These are phyloP conservation scores for Drosophila parabipectinata DNA, from an alignment of 1,140 invertebrate genomes.

Conservation along the genomic window DNA sequence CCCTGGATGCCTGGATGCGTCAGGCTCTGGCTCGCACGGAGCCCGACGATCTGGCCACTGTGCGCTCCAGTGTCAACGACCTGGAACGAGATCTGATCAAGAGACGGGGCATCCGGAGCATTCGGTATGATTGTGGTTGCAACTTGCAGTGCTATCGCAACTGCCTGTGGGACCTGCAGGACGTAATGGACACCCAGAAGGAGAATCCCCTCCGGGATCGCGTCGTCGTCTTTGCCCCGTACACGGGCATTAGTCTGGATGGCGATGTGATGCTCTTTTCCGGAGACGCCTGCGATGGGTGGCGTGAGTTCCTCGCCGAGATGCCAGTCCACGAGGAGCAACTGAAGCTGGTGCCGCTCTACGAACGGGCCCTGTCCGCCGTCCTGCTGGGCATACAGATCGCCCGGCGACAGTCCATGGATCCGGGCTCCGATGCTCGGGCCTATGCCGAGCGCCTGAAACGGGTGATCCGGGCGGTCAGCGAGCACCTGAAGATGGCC, in stretches of 20 bases:
- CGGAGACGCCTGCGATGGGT: slow-evolving; percentile 94
- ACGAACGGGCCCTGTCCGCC: slow-evolving; percentile 92
- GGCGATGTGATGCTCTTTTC: slow-evolving; percentile 94
- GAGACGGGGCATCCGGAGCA: slow-evolving; percentile 85
- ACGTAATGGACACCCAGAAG: slow-evolving; percentile 86
- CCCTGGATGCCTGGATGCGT: slow-evolving; percentile 85
- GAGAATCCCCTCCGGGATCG: slow-evolving; percentile 87
- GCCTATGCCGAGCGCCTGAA: slow-evolving; percentile 92
- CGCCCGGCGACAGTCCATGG: slow-evolving; percentile 94
- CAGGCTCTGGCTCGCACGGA: slow-evolving; percentile 62
- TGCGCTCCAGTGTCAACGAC: slow-evolving; percentile 87
- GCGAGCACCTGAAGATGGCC: slow-evolving; percentile 88
- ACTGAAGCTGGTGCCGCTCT: slow-evolving; percentile 89
- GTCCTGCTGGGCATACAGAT: slow-evolving; percentile 92
- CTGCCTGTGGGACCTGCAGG: slow-evolving; percentile 86
- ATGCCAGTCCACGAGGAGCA: slow-evolving; percentile 90
- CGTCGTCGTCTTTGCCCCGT: slow-evolving; percentile 91
- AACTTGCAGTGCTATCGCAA: slow-evolving; percentile 93
- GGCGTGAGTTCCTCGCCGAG: slow-evolving; percentile 93
- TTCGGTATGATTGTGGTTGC: slow-evolving; percentile 93
- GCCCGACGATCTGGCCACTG: slow-evolving; percentile 84
- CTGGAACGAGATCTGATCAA: slow-evolving; percentile 85
- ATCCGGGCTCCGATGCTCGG: slow-evolving; percentile 89
- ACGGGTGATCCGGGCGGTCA: slow-evolving; percentile 91
- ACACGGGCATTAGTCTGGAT: slow-evolving; percentile 93